These are phyloP conservation scores for Megalopta genalis DNA, from an alignment of 1,140 invertebrate genomes.

Conservation along the genomic window DNA sequence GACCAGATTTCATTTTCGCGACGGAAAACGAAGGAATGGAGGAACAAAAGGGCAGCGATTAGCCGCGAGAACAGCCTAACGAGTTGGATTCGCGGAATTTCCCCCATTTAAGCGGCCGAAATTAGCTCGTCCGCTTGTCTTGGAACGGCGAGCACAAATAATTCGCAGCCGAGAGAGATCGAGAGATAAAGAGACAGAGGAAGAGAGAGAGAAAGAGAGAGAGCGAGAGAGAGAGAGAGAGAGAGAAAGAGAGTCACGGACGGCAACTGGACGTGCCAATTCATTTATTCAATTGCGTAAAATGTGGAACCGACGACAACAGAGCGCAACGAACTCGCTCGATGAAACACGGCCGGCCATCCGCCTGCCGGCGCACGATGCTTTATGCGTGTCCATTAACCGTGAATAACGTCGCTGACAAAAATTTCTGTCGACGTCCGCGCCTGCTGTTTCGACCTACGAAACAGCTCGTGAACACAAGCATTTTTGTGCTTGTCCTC, in stretches of 20 bases:
- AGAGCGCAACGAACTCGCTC: constrained; percentile 55
- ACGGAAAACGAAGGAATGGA: constrained; percentile 12
- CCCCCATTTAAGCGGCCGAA: constrained; percentile 38
- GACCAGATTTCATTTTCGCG: too few species aligned
- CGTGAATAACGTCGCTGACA: constrained; percentile 17
- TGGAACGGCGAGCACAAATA: constrained; percentile 27
- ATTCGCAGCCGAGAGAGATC: constrained; percentile 5
- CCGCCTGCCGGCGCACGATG: neutral
- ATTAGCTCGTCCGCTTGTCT: constrained; percentile 45
- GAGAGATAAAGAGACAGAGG: neutral
- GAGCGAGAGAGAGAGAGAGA: neutral
- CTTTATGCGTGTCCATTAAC: constrained; percentile 13
- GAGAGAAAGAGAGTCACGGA: neutral
- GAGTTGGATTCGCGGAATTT: constrained; percentile 39
- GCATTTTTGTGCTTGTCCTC: neutral
- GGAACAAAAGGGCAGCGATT: neutral
- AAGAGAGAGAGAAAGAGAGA: neutral
- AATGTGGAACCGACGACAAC: constrained; percentile 49
- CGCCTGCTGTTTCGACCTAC: neutral
- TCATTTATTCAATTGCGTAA: constrained; percentile 66
- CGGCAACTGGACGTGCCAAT: constrained; percentile 48
- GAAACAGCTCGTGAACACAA: neutral
- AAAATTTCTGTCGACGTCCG: neutral
- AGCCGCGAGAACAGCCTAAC: constrained; percentile 7
- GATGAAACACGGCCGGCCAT: constrained; percentile 18